Base-by-base conservation (phyloP, 64 coral and sea anemone species). In the Montipora efflorescens region DNA sequence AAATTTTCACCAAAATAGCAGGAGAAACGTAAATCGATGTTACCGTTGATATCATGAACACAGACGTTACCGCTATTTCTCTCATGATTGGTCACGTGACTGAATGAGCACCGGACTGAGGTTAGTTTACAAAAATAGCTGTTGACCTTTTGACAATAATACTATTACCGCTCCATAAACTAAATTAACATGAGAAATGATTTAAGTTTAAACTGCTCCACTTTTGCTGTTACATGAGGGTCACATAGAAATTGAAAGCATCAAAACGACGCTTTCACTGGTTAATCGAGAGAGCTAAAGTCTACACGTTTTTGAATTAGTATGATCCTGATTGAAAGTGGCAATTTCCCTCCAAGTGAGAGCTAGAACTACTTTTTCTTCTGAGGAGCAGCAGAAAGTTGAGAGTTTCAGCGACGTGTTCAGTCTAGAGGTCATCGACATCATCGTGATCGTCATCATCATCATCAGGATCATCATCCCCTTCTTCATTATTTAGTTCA, bases 391-490 rank as follows among this genome's bases (percentile, higher is more conserved):
- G 68, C 68, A 71, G 68, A 71, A 28, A 71, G 21, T 71, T 71
- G 68, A 71, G 68, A 71, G 19, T 71, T 71, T 71, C 68, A 71
- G 68, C 68, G 20, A 71, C 8, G 68, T 71, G 68, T 21, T 71
- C 68, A 71, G 68, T 22, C 68, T 66, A 66, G 61, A 66, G 10
- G 68, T 71, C 21, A 71, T 71, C 68, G 19, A 71, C 68, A 71
- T 71, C 68, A 71, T 71, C 68, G 21, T 71, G 20, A 23, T 75
- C 73, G 73, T 75, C 71, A 28, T 74, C 73, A 75, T 46, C 73
- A 0, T 46, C 36, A 46, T 75, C 73, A 10, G 7, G 1, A 76
- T 73, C 19, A 73, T 73, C 69, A 23, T 73, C n/a, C 5, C 25
- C 69, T 9, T 23, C 21, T 73, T 73, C n/a, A 73, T 22, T 25